Conservation (phyloP, 2,797 vertebrate species). For the Mus caroli region DNA sequence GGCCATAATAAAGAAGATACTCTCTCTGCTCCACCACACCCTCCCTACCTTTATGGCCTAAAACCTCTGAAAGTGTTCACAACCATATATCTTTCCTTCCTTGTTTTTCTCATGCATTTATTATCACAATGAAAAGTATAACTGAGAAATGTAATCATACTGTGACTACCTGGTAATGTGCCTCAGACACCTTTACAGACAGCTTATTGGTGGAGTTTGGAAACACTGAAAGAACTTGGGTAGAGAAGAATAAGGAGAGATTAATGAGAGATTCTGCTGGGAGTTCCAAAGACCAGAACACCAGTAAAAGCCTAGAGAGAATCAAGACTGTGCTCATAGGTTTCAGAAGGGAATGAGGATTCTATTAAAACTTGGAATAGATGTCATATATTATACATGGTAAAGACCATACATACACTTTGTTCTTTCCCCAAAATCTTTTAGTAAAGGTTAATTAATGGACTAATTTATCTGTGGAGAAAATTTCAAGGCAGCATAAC, state of each 20-base stretch:
- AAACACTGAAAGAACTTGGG: background rate
- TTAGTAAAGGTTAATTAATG: background rate
- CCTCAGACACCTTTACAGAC: background rate
- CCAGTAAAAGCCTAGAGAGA: background rate
- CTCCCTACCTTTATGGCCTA: background rate
- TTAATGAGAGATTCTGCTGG: background rate
- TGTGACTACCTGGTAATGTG: background rate
- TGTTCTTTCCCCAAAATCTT: background rate
- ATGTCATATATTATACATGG: background rate
- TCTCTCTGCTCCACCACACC: background rate
- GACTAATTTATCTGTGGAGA: background rate
- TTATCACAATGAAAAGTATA: background rate
- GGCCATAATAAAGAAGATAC: background rate
- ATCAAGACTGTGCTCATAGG: background rate
- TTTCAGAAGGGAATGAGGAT: background rate
- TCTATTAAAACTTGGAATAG: background rate
- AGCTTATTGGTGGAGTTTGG: background rate
- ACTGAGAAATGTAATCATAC: background rate
- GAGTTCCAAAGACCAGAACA: background rate
- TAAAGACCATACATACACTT: background rate
- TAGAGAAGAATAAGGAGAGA: background rate
- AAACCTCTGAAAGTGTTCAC: background rate
- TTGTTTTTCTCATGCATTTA: background rate
- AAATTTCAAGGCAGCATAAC: background rate
- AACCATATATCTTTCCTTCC: background rate